Conservation (phyloP, 2,797 vertebrate species). For the Sebastes minor region DNA sequence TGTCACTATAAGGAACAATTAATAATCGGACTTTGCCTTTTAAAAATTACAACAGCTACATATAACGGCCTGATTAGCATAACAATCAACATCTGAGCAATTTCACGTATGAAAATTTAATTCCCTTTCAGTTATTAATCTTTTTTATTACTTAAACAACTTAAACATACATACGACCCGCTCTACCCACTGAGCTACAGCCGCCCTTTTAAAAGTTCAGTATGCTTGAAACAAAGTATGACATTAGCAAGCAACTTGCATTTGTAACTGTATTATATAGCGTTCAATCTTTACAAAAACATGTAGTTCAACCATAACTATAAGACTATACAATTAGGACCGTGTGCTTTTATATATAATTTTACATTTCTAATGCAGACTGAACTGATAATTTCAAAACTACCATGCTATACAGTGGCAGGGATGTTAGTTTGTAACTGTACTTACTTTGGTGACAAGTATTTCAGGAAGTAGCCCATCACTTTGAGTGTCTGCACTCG, state of each 20-base stretch:
- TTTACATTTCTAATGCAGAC: not conserved
- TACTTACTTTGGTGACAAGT: conserved; percentile 83
- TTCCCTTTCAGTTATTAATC: not conserved
- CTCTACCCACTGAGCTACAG: too few species aligned
- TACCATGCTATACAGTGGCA: not conserved
- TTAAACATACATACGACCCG: too few species aligned
- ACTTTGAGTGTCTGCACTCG: conserved; percentile 97
- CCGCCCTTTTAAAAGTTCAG: too few species aligned
- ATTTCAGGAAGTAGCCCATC: conserved; percentile 94
- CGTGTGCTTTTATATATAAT: not conserved
- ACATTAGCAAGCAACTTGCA: too few species aligned
- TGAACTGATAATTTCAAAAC: not conserved
- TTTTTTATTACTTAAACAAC: not conserved
- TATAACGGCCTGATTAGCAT: not conserved
- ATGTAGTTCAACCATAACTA: too few species aligned
- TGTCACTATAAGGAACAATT: not conserved
- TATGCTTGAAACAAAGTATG: too few species aligned
- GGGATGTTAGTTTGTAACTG: not conserved
- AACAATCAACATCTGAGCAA: not conserved
- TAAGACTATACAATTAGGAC: not conserved
- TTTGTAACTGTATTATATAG: too few species aligned
- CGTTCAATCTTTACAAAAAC: too few species aligned
- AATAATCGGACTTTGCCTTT: not conserved
- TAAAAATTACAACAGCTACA: not conserved
- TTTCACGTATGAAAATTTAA: not conserved